A percentile compares a stretch with the other conserved stretches of the same genome.
phyloP scores from a whole-genome alignment of 2,113 vertebrate genomes.

The Diadophis punctatus region DNA sequence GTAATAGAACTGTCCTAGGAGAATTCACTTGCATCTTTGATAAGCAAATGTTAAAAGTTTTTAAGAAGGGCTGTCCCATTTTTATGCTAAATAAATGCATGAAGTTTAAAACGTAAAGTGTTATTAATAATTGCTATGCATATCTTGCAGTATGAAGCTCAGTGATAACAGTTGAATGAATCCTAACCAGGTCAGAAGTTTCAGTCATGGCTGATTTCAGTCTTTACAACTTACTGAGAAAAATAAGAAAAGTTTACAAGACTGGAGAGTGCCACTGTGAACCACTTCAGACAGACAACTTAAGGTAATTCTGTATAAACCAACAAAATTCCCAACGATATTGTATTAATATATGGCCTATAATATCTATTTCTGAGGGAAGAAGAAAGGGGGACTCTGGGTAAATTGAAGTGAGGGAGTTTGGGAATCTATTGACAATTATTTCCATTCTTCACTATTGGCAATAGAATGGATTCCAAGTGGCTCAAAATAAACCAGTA shows the following conservation, averaged over 20 bases:
- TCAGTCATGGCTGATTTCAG: neutral
- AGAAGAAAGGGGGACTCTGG: neutral
- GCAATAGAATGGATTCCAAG: neutral
- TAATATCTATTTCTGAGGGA: too few species aligned
- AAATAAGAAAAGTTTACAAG: neutral
- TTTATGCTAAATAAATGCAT: constrained; percentile 24
- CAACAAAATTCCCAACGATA: neutral
- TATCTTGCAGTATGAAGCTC: neutral
- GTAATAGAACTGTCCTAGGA: neutral
- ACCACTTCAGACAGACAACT: neutral
- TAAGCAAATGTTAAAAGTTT: neutral
- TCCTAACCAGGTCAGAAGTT: neutral
- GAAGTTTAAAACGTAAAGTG: constrained; percentile 28
- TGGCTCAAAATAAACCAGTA: neutral
- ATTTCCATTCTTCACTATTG: neutral
- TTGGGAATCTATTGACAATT: neutral
- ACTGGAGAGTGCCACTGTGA: too few species aligned
- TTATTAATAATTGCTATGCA: constrained; percentile 26
- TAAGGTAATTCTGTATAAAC: neutral
- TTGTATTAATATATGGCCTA: neutral
- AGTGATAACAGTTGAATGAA: constrained; percentile 7
- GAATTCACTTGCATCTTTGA: constrained; percentile 12
- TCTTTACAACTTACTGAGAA: neutral
- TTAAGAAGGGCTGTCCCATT: neutral
- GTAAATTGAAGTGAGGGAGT: neutral